Percentiles rank a stretch among this genome's conserved stretches.
Evolutionary conservation across 2,113 vertebrate genomes (phyloP).

Genomic region (Meleagris gallopavo): DNA sequence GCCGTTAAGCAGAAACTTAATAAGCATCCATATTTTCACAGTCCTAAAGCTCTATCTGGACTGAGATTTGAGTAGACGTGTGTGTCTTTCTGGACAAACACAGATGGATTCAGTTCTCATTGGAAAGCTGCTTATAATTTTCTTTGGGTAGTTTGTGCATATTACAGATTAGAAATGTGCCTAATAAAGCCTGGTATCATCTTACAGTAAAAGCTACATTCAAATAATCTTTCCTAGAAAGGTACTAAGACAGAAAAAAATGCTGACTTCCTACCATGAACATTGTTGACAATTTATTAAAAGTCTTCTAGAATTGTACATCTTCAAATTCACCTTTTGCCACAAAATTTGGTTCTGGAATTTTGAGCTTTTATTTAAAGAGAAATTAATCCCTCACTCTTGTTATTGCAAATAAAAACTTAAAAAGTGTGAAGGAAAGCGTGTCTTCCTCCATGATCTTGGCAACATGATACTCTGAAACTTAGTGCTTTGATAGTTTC

Average conservation of each 20-base stretch:
- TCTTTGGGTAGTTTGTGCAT: background rate
- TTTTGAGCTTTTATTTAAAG: background rate
- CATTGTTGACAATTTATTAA: background rate
- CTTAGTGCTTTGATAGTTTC: slow-evolving; percentile 2
- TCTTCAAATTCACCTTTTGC: background rate
- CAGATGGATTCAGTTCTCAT: background rate
- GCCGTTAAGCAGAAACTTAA: slow-evolving; percentile 40
- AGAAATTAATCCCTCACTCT: background rate
- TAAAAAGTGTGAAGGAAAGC: background rate
- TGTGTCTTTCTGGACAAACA: background rate
- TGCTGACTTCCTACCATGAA: background rate
- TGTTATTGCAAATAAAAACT: background rate
- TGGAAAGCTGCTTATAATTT: background rate
- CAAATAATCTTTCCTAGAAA: background rate
- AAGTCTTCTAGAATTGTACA: background rate
- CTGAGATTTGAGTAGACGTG: background rate
- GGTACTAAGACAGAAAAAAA: background rate
- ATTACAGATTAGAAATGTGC: background rate
- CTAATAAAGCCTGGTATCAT: background rate
- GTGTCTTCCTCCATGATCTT: background rate
- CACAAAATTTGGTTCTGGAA: background rate
- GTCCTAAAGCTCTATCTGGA: background rate
- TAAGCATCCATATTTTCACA: slow-evolving; percentile 40
- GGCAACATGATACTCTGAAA: background rate
- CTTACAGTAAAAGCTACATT: background rate